Evolutionary conservation across 2,113 vertebrate species (phyloP), one percentile per base, ranked within the genome.

Genomic region (Cavia porcellus): DNA sequence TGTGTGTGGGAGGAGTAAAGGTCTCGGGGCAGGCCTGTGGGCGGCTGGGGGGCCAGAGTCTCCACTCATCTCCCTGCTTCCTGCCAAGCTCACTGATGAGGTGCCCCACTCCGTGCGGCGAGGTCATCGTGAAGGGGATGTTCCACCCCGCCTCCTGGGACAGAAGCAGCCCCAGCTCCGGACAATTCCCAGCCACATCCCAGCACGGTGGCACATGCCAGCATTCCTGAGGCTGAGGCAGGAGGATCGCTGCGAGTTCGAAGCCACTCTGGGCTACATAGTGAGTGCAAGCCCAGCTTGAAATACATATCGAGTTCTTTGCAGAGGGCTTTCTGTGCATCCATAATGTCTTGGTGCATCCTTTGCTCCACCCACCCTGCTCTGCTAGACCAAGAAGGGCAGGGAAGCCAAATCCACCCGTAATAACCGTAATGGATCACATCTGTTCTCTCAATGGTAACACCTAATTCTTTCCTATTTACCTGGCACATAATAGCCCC

Each of bases 391-490:
- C 32, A 11, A 22, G 45, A 28, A 10, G 25, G 14, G 6, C 19
- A 22, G 57, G 79, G 70, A n/a, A 15, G 7, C 19, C 66, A 19
- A 77, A 42, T 14, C 45, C 13, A 47, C 57, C 28, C 0, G 0
- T 13, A 20, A 82, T 19, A 7, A 19, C 7, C 17, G 3, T 19
- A 55, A n/a, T 6, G 59, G 59, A 47, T 42, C 89, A 28, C 42
- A 15, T 38, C 59, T 38, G 22, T 57, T 80, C 84, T 35, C 77
- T 68, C 47, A 75, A 12, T 1, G 11, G 12, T 10, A 20, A 57
- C 50, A 47, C 35, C n/a, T 28, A 30, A 68, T 57, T 70, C 94
- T 68, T 96, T 81, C 85, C 90, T 86, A 20, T 61, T 38, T 83
- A 35, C 59, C 81, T 75, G 82, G 64, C 6, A 13, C 64, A 20